These are phyloP conservation scores for Catajapyx aquilonaris DNA, from an alignment of 1,140 invertebrate species.

Conservation along the genomic window DNA sequence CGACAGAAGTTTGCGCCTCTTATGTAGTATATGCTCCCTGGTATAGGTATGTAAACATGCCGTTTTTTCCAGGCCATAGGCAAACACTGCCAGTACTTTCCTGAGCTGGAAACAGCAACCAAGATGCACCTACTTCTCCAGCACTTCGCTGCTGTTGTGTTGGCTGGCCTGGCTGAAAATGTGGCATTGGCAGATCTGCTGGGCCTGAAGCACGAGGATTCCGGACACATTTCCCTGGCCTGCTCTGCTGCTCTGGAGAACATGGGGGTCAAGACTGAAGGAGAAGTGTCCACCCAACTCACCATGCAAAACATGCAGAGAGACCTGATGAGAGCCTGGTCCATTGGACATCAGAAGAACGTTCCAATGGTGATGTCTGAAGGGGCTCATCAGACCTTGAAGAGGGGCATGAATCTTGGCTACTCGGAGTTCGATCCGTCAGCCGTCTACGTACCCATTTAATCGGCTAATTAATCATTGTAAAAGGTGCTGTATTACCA, in stretches of 20 bases:
- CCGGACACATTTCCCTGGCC: conserved; percentile 59
- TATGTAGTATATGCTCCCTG: too few relatives aligned
- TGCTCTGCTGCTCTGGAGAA: conserved; percentile 67
- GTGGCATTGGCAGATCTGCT: conserved; percentile 81
- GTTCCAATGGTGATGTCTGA: conserved; percentile 77
- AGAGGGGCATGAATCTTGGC: conserved; percentile 78
- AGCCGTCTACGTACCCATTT: conserved; percentile 76
- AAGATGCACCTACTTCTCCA: conserved; percentile 89
- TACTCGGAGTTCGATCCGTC: conserved; percentile 81
- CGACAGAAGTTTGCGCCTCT: too few relatives aligned
- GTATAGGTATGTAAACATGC: conserved; percentile 8
- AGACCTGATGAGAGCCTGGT: conserved; percentile 67
- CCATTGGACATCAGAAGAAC: conserved; percentile 67
- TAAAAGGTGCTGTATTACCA: too few relatives aligned
- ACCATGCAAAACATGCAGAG: conserved; percentile 85
- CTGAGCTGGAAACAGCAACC: conserved; percentile 76
- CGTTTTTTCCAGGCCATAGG: conserved; percentile 49
- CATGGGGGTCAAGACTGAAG: conserved; percentile 71
- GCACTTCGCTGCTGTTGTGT: conserved; percentile 59
- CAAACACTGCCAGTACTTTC: conserved; percentile 73
- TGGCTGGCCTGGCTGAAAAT: conserved; percentile 75
- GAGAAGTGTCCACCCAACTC: conserved; percentile 52
- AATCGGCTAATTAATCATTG: too few relatives aligned
- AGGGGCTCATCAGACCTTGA: conserved; percentile 85
- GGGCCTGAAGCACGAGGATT: conserved; percentile 65